phyloP scores from a whole-genome alignment of 2,797 vertebrate genomes.

The Tachyglossus aculeatus region DNA sequence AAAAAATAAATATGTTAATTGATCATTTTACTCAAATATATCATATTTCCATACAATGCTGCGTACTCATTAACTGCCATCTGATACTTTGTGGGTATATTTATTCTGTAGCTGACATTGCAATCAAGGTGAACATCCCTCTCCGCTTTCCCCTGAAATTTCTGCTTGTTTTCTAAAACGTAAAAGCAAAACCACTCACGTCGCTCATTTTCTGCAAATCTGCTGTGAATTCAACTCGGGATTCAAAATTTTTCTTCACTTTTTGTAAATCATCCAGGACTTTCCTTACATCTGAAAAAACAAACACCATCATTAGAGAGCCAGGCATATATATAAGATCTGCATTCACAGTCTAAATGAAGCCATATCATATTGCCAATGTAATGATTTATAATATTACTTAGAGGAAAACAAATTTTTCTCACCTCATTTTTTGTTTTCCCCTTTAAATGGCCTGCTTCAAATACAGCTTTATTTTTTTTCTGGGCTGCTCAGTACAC shows the following conservation, averaged over 20 bases:
- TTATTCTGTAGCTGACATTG: neutral
- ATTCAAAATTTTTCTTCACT: slow-evolving; percentile 88
- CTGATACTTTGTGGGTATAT: no score
- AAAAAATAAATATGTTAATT: slow-evolving; percentile 38
- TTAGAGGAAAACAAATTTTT: slow-evolving; percentile 34
- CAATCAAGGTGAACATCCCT: neutral
- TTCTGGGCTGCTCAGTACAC: slow-evolving; percentile 22
- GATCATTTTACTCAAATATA: slow-evolving; percentile 18
- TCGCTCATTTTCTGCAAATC: slow-evolving; percentile 85
- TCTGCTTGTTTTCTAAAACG: neutral
- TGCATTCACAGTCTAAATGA: slow-evolving; percentile 49
- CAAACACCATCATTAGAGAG: slow-evolving; percentile 58
- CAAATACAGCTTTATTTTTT: slow-evolving; percentile 20
- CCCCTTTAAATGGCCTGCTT: slow-evolving; percentile 34
- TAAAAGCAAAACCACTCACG: slow-evolving; percentile 70
- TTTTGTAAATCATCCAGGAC: slow-evolving; percentile 86
- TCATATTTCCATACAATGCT: slow-evolving; percentile 3
- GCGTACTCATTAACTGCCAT: no score
- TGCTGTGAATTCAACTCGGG: slow-evolving; percentile 83
- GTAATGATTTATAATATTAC: slow-evolving; percentile 37
- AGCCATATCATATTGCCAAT: slow-evolving; percentile 45
- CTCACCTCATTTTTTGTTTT: slow-evolving; percentile 36
- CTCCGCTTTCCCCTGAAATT: slow-evolving; percentile 4
- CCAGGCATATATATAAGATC: slow-evolving; percentile 12
- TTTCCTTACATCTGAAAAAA: slow-evolving; percentile 87